A percentile compares a stretch with the other conserved stretches of the same genome.
These are phyloP conservation scores for Pimpla rufipes DNA, from an alignment of 2,888 invertebrate species.

Conservation along the genomic window DNA sequence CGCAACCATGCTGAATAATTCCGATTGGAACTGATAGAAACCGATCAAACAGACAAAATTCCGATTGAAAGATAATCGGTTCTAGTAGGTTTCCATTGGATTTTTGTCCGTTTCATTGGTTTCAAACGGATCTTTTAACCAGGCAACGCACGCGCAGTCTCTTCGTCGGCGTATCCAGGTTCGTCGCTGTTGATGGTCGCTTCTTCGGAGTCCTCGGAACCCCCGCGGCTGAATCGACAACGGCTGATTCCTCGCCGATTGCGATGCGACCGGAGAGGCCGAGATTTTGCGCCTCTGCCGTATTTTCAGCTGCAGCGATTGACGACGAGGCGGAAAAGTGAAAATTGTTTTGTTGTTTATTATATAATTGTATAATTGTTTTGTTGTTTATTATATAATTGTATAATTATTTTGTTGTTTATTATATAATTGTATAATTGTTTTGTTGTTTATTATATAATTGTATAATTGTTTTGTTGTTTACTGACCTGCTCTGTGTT, in stretches of 20 bases:
- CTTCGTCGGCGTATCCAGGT: constrained; percentile 62
- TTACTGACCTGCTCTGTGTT: neutral
- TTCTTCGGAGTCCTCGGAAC: constrained; percentile 44
- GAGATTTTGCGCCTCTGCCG: neutral
- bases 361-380: neutral
- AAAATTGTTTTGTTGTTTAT: neutral
- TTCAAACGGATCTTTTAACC: no score
- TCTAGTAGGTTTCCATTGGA: no score
- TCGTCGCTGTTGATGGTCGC: constrained; percentile 19
- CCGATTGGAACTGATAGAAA: no score
- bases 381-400: neutral
- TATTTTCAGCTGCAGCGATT: neutral
- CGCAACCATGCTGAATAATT: no score
- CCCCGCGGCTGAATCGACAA: neutral
- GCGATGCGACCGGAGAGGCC: neutral
- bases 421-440: neutral
- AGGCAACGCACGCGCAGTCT: constrained; percentile 53
- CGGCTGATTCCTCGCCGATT: neutral
- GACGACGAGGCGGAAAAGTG: neutral
- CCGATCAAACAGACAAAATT: no score
- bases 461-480: no score
- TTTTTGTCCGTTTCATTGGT: no score
- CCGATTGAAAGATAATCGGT: no score
- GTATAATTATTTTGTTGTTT: neutral
- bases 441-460: neutral